Evolutionary conservation across 64 coral and sea anemone species (phyloP), one percentile per base, ranked within the genome.

Genomic region (Actinia tenebrosa): DNA sequence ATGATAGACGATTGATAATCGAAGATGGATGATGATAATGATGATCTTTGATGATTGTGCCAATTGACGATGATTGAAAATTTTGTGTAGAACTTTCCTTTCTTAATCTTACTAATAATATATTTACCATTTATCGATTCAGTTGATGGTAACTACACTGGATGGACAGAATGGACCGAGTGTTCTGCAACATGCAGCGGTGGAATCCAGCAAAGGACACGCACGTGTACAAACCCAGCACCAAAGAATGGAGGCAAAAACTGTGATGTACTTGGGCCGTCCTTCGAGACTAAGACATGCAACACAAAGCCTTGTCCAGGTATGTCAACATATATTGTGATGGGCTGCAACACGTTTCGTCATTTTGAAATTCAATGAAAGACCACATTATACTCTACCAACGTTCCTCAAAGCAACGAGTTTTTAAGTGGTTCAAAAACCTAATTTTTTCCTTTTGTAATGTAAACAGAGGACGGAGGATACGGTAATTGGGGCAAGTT

Each of bases 271-370:
- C 85, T 92, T 16, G 94, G 94, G 42, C 80, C 94, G 8, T 64
- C 89, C 15, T 89, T 90, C 62, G 91, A 96, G 77, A 96, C 91
- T 56, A 87, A 93, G 75, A 69, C 25, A 43, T 96, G 94, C 60
- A 96, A 96, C 52, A 60, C 94, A 71, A 92, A 90, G 19, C 94
- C 94, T 53, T 96, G 94, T 53, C 94, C 94, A 82, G 92, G 94
- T 96, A 79, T 87, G 16, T 13, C 8, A 30, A 27, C 23, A 42
- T 2, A 2, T 8, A 1, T 25, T 2, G 7, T 8, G 7, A 50
- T 50, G 7, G 3, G 47, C 25, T 66, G 3, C 5, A 66, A 7
- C 63, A 6, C n/a, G n/a, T 66, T 20, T 66, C 63, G 11, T 10
- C 9, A 47, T 56, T 56, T 56, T 13, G 9, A 56, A 56, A 56